Conservation (phyloP, 2,113 vertebrate genomes). For the Embiotoca jacksoni region DNA sequence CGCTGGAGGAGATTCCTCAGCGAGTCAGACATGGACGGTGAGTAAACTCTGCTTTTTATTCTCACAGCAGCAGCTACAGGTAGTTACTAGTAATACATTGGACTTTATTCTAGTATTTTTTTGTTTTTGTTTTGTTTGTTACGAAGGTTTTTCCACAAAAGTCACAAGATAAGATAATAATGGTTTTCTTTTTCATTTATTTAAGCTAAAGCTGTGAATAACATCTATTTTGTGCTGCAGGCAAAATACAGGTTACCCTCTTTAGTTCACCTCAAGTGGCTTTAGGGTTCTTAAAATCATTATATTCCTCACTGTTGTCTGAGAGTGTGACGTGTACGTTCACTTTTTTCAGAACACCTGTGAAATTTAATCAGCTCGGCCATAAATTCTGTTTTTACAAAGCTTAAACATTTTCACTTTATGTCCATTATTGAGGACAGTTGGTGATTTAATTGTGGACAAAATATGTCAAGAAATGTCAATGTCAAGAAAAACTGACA, state of each 20-base stretch:
- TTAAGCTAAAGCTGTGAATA: no score
- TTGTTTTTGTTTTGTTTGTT: background rate
- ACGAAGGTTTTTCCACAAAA: no score
- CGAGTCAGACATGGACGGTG: slow-evolving; percentile 77
- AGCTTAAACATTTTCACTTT: background rate
- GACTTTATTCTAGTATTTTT: background rate
- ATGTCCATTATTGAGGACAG: background rate
- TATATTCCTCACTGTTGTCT: no score
- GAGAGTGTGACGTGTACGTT: no score
- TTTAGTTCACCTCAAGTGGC: background rate
- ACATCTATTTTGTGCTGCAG: no score
- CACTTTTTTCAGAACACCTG: background rate
- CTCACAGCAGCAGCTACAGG: fast-evolving
- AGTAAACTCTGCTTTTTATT: slow-evolving; percentile 44
- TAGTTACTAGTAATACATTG: background rate
- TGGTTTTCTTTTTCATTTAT: no score
- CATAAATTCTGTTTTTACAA: background rate
- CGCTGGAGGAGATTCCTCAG: slow-evolving; percentile 85
- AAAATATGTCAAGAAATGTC: background rate
- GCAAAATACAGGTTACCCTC: no score
- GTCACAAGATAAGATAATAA: no score
- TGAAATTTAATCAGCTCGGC: background rate
- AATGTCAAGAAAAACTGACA: background rate
- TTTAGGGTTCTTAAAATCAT: background rate
- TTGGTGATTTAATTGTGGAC: background rate